Evolutionary conservation across 1,140 invertebrate species (phyloP).

Genomic region (Copidosoma floridanum): DNA sequence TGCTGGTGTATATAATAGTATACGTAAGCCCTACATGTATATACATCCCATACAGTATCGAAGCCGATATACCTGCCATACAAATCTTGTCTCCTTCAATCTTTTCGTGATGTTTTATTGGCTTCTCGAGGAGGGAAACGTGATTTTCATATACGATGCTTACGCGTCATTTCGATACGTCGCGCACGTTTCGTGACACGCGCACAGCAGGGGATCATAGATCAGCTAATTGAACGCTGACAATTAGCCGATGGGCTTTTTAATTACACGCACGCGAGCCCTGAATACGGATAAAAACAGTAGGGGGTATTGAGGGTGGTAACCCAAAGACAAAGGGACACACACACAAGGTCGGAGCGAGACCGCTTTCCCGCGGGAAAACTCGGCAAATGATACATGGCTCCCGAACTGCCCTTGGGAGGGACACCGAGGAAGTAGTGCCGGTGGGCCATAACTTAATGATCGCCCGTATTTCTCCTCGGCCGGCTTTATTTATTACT

Average conservation of each 20-base stretch:
- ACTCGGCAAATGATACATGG: constrained; percentile 33
- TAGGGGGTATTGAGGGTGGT: too few relatives aligned
- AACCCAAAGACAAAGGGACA: neutral
- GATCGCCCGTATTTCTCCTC: constrained; percentile 36
- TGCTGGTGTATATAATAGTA: too few relatives aligned
- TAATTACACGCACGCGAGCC: constrained; percentile 1
- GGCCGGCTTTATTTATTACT: constrained; percentile 33
- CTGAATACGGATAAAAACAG: neutral
- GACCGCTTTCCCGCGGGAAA: constrained; percentile 27
- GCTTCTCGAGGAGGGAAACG: too few relatives aligned
- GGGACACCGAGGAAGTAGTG: constrained; percentile 13
- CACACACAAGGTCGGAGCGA: neutral
- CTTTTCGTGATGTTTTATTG: neutral
- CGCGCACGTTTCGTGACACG: too few relatives aligned
- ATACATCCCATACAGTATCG: too few relatives aligned
- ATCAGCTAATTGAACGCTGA: neutral
- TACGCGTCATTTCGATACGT: too few relatives aligned
- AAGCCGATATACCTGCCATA: too few relatives aligned
- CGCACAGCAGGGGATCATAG: too few relatives aligned
- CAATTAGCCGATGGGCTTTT: constrained; percentile 2
- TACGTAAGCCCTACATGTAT: too few relatives aligned
- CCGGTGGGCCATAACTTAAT: constrained; percentile 31
- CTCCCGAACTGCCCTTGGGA: constrained; percentile 1
- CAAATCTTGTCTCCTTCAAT: constrained; percentile 1
- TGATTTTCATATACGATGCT: too few relatives aligned